phyloP scores from a whole-genome alignment of 2,888 invertebrate genomes.

The Latheticus oryzae region DNA sequence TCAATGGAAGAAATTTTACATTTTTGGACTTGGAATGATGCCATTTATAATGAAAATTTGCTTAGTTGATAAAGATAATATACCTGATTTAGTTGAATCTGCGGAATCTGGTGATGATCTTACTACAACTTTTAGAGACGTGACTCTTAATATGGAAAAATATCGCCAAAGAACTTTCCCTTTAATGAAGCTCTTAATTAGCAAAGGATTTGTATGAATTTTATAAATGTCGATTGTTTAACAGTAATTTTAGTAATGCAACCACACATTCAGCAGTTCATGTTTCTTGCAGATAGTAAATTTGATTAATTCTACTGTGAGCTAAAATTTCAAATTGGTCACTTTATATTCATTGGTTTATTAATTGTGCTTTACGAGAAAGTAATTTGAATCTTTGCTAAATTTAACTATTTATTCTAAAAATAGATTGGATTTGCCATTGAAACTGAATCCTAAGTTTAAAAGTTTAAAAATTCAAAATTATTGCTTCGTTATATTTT shows the following conservation, averaged over 20 bases:
- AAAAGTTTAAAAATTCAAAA: no score
- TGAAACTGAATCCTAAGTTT: no score
- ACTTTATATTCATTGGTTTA: no score
- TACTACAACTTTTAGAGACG: conserved; percentile 1
- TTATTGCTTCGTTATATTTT: no score
- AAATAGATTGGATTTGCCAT: no score
- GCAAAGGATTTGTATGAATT: conserved; percentile 16
- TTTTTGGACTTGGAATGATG: conserved; percentile 43
- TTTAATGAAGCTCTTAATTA: conserved; percentile 17
- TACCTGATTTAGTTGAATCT: conserved; percentile 26
- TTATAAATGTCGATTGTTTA: background rate
- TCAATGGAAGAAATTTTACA: conserved; percentile 46
- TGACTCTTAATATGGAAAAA: conserved; percentile 16
- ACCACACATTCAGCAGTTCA: no score
- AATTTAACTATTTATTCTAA: no score
- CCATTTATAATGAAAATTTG: conserved; percentile 33
- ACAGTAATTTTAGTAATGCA: background rate
- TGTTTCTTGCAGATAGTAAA: no score
- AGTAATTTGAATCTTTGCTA: no score
- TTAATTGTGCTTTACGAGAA: no score
- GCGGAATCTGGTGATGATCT: conserved; percentile 17
- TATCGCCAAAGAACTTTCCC: conserved; percentile 17
- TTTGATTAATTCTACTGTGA: no score
- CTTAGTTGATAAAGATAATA: conserved; percentile 39
- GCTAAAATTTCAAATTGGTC: no score